Conservation (phyloP, 1,140 invertebrate species). For the Drosophila pruinosa region DNA sequence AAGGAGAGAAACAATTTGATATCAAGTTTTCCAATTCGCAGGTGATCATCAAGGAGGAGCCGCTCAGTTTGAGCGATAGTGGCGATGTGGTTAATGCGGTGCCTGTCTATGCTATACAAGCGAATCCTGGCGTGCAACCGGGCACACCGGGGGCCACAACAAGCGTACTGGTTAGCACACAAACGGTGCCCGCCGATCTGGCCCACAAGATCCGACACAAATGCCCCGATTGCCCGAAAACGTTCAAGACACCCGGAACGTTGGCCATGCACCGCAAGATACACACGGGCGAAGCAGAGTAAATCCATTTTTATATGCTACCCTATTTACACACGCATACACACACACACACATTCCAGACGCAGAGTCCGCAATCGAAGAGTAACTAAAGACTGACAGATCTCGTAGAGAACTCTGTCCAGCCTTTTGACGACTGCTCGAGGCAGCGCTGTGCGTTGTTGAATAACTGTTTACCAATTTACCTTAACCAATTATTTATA, state of each 20-base stretch:
- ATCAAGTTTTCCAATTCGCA: conserved; percentile 19
- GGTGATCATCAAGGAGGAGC: conserved; percentile 79
- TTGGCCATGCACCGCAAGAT: conserved; percentile 81
- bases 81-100: conserved; percentile 68
- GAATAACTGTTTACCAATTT: conserved; percentile 23
- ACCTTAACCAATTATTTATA: conserved; percentile 54
- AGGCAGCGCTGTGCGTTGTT: neutral
- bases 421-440: neutral
- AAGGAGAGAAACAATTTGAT: neutral
- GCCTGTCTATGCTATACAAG: conserved; percentile 79
- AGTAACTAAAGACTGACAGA: neutral
- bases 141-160: conserved; percentile 38
- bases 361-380: neutral
- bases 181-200: conserved; percentile 61
- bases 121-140: conserved; percentile 55
- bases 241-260: conserved; percentile 79
- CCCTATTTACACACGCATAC: neutral
- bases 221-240: conserved; percentile 80
- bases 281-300: conserved; percentile 83
- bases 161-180: conserved; percentile 75
- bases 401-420: neutral
- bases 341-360: neutral
- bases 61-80: conserved; percentile 69
- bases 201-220: conserved; percentile 79
- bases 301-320: conserved; percentile 56